Conservation (phyloP, 2,797 vertebrate species). For the Lithobates pipiens region DNA sequence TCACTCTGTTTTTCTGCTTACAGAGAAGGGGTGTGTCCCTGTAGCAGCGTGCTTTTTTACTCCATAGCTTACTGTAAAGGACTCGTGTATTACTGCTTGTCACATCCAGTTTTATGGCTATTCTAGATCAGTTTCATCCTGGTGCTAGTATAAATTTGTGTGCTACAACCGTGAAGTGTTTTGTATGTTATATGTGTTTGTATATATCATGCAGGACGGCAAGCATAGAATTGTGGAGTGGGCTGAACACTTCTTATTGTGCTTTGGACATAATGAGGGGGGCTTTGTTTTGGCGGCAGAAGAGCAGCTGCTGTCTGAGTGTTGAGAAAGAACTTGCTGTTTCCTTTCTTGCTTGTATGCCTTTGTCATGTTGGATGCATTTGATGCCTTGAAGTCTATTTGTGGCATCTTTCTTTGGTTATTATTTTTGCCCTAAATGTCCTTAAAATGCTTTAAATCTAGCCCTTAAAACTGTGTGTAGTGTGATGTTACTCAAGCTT, state of each 20-base stretch:
- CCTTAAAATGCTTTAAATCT: too few species aligned
- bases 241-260: slow-evolving; percentile 39
- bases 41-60: slow-evolving; percentile 4
- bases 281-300: slow-evolving; percentile 58
- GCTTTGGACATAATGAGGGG: slow-evolving; percentile 30
- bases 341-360: slow-evolving; percentile 10
- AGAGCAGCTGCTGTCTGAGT: slow-evolving; percentile 56
- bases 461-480: too few species aligned
- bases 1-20: slow-evolving; percentile 11
- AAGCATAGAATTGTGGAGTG: slow-evolving; percentile 20
- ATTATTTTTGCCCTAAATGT: neutral
- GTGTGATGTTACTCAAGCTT: too few species aligned
- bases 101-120: too few species aligned
- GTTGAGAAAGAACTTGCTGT: slow-evolving; percentile 7
- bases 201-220: neutral
- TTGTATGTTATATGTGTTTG: neutral
- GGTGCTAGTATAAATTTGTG: neutral
- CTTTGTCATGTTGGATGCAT: neutral
- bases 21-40: slow-evolving; percentile 21
- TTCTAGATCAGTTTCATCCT: too few species aligned
- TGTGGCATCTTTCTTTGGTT: neutral
- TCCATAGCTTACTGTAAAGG: neutral
- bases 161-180: neutral
- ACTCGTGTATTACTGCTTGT: neutral
- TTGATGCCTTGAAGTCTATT: neutral